Base-by-base conservation (phyloP, 2,888 invertebrate genomes). In the Pollenia amentaria region DNA sequence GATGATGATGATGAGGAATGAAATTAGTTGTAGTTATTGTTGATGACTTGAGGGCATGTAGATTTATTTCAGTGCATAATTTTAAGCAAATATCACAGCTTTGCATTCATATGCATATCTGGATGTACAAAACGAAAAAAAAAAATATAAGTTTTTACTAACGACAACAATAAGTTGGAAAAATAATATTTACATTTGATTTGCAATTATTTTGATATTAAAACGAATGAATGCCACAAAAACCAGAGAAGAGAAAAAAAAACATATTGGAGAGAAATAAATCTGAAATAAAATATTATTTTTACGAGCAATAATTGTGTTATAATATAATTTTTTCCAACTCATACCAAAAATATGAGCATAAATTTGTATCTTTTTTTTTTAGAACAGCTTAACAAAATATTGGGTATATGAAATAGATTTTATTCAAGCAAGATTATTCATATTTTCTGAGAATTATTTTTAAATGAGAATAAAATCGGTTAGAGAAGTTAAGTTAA, bases 111-210 rank as follows among this genome's bases (percentile, higher is more conserved):
- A 62, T 4, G 8, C 11, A 53, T 9, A 48, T 40, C 14, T 12
- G 14, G 29, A 55, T 44, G 42, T 55, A 60, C 14, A 14, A 9
- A 60, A 18, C n/a, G n/a, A 46, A 46, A 29, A n/a, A 70, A n/a
- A 73, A 62, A 38, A 73, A 65, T 40, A 55, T 46, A 46, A 73
- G 72, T 76, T 87, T 84, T 83, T 55, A n/a, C 53, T n/a, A 38
- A 76, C 57, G 80, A 83, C 46, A 86, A 86, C 57, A 83, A 83
- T 53, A 86, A 86, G 83, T 83, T 86, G 75, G 21, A 72, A 42
- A 62, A 87, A 87, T 80, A 82, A 82, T 81, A 87, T 84, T 85
- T 82, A 79, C 82, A 82, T 84, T 79, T 81, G 87, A 85, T 82
- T 87, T 82, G 64, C 69, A 75, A 76, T 76, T 85, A 85, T 80